Percentiles rank a stretch among this genome's conserved stretches.
Evolutionary conservation across 2,888 invertebrate genomes (phyloP).

Genomic region (Chromoteleia sp.): DNA sequence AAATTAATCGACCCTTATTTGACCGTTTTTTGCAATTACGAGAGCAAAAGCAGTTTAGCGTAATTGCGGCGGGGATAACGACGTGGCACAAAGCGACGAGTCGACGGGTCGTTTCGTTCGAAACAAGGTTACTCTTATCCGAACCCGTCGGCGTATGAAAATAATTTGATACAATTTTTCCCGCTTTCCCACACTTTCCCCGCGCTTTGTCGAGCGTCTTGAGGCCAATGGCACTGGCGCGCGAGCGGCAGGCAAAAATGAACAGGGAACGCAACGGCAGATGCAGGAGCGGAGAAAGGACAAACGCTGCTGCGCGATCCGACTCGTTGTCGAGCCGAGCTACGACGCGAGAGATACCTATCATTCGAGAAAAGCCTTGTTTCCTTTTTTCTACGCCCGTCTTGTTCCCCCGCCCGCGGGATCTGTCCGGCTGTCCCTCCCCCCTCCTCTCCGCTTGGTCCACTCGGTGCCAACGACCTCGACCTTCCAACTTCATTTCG

Average conservation of each 20-base stretch:
- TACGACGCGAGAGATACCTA: conserved; percentile 54
- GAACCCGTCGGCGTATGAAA: conserved; percentile 34
- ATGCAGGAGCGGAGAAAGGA: conserved; percentile 55
- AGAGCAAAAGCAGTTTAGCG: no score
- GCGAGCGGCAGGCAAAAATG: conserved; percentile 50
- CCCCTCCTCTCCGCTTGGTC: conserved; percentile 19
- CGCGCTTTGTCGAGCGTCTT: conserved; percentile 47
- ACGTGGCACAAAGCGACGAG: no score
- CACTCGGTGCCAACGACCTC: conserved; percentile 73
- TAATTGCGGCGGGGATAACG: no score
- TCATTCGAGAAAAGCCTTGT: conserved; percentile 68
- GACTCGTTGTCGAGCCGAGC: conserved; percentile 46
- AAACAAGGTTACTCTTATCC: no score
- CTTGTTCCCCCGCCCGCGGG: conserved; percentile 37
- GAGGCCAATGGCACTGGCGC: conserved; percentile 60
- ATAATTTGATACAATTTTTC: conserved; percentile 28
- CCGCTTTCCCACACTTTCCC: conserved; percentile 62
- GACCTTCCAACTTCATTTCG: conserved; percentile 71
- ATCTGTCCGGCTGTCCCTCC: conserved; percentile 57
- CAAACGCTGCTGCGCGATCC: conserved; percentile 58
- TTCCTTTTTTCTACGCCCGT: conserved; percentile 53
- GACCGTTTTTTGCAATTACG: no score
- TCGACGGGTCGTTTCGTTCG: no score
- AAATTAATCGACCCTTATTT: no score
- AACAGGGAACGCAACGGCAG: conserved; percentile 55